A percentile compares a stretch with the other conserved stretches of the same genome.
Conservation (phyloP, 2,113 vertebrate species). For the Hiodon tergisus region DNA sequence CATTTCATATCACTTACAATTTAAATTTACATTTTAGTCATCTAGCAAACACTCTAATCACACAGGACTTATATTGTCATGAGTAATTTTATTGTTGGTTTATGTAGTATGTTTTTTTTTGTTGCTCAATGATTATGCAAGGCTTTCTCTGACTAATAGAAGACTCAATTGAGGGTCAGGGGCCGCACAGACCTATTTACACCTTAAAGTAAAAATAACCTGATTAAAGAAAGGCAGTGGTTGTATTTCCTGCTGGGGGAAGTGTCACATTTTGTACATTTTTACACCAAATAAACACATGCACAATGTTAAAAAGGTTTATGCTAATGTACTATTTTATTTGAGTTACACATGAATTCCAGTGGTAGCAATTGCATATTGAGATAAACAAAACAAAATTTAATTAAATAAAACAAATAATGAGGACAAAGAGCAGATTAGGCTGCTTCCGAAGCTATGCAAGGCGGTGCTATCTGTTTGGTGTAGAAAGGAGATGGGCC, state of each 20-base stretch:
- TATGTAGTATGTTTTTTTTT: constrained; percentile 1
- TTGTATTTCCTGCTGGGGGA: neutral
- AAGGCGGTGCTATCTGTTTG: neutral
- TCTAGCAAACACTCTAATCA: neutral
- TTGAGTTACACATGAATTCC: no score
- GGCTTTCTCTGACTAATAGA: neutral
- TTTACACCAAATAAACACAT: no score
- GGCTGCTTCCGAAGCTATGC: neutral
- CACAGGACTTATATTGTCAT: constrained; percentile 6
- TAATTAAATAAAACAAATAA: no score
- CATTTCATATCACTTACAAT: no score
- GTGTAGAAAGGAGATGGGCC: neutral
- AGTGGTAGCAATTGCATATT: no score
- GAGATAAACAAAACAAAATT: no score
- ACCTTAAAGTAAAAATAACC: neutral
- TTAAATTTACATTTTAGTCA: no score
- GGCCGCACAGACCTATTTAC: neutral
- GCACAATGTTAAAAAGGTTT: no score
- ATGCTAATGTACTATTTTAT: no score
- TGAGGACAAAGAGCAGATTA: neutral
- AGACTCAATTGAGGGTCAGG: neutral
- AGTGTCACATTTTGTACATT: neutral
- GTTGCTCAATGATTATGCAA: neutral
- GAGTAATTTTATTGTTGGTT: constrained; percentile 3
- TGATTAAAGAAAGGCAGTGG: constrained; percentile 5